These are phyloP conservation scores for Emberiza fucata DNA, from an alignment of 2,113 vertebrate species.

Conservation along the genomic window DNA sequence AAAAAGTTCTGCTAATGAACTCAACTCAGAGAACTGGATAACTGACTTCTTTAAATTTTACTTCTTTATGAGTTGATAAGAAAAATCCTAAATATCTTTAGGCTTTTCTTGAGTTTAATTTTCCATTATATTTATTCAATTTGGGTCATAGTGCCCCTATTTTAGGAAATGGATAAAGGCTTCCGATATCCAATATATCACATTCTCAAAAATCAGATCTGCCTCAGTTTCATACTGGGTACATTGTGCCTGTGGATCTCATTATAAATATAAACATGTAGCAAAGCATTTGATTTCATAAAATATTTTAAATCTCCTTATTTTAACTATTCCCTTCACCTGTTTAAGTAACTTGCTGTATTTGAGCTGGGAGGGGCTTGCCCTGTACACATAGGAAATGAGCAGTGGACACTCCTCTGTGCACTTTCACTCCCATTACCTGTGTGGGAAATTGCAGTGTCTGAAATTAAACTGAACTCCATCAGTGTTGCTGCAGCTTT, in stretches of 20 bases:
- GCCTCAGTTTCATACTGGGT: neutral
- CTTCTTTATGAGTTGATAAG: neutral
- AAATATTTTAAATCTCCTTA: neutral
- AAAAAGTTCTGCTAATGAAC: neutral
- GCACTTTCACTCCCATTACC: neutral
- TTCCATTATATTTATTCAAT: neutral
- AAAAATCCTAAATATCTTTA: neutral
- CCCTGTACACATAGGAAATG: neutral
- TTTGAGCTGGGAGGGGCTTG: neutral
- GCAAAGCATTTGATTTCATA: neutral
- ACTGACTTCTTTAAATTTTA: neutral
- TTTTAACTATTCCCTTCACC: neutral
- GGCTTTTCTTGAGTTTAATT: neutral
- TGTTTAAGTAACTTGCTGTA: neutral
- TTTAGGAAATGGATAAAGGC: neutral
- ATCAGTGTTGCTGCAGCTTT: neutral
- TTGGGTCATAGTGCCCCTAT: neutral
- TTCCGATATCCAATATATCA: neutral
- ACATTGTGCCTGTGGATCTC: neutral
- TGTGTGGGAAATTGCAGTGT: neutral
- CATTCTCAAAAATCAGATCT: neutral
- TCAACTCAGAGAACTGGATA: neutral
- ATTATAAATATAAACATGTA: neutral
- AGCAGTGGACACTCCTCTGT: neutral
- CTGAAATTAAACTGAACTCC: neutral